Conservation (phyloP, 64 coral and sea anemone species). For the Stichodactyla mertensii region DNA sequence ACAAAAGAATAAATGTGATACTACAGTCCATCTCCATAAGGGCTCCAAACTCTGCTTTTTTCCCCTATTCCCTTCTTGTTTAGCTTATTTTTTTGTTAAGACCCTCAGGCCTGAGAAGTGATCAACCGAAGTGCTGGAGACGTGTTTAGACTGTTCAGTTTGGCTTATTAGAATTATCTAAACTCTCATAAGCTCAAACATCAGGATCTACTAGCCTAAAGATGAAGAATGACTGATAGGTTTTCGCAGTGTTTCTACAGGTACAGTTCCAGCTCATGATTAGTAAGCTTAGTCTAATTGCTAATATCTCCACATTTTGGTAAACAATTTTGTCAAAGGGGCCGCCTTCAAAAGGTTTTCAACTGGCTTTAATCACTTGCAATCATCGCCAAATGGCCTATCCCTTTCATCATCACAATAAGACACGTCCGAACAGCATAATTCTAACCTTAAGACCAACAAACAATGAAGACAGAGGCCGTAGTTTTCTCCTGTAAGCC, state of each 20-base stretch:
- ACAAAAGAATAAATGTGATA: not conserved
- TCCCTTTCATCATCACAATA: conserved; percentile 19
- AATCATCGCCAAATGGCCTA: conserved; percentile 32
- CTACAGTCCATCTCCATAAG: not conserved
- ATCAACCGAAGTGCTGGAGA: not conserved
- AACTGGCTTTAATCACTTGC: conserved; percentile 56
- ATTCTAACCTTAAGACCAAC: not conserved
- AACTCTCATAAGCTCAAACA: not conserved
- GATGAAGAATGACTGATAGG: not conserved
- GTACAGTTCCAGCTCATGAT: conserved; percentile 35
- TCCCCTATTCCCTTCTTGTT: not conserved
- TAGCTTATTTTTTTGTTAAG: not conserved
- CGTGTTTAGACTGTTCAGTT: not conserved
- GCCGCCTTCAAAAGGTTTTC: conserved; percentile 65
- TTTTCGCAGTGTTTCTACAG: not conserved
- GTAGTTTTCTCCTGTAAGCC: not conserved
- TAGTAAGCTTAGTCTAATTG: conserved; percentile 88
- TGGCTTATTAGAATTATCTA: not conserved
- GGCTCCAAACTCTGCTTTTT: not conserved
- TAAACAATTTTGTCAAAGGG: conserved; percentile 94
- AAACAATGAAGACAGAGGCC: not conserved
- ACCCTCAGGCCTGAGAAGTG: not conserved
- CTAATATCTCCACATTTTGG: conserved; percentile 85
- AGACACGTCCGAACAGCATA: not conserved
- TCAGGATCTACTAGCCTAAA: not conserved